phyloP scores from a whole-genome alignment of 1,140 invertebrate genomes.

The Scaptomyza pallida region DNA sequence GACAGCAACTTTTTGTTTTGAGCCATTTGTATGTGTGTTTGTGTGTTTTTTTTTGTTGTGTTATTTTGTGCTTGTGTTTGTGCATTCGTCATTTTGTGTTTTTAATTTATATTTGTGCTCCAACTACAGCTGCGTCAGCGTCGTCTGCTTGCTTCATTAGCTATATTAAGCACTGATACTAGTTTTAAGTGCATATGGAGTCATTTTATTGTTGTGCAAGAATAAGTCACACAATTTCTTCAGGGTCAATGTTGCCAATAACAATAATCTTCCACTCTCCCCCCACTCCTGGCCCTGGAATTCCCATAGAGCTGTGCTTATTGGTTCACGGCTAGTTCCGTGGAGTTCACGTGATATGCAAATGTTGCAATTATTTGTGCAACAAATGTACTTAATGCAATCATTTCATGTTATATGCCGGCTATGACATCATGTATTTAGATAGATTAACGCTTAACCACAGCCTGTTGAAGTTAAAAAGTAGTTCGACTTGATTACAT shows the following conservation, averaged over 20 bases:
- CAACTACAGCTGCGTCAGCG: conserved; percentile 24
- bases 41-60: conserved; percentile 18
- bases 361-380: background rate
- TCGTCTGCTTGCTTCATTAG: conserved; percentile 17
- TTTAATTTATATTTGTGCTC: conserved; percentile 25
- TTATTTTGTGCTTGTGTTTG: conserved; percentile 22
- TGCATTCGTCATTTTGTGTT: conserved; percentile 38
- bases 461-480: conserved; percentile 10
- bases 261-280: conserved; percentile 18
- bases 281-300: background rate
- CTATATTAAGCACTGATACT: conserved; percentile 30
- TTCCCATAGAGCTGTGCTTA: conserved; percentile 31
- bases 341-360: conserved; percentile 14
- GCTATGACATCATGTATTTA: conserved; percentile 42
- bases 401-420: conserved; percentile 22
- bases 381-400: conserved; percentile 1
- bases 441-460: conserved; percentile 17
- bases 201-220: conserved; percentile 38
- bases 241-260: conserved; percentile 63
- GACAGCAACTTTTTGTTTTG: conserved; percentile 41
- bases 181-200: conserved; percentile 12
- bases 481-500: conserved; percentile 41
- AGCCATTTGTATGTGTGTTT: conserved; percentile 25
- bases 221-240: conserved; percentile 49
- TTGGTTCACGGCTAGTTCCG: background rate